phyloP scores from a whole-genome alignment of 1,140 invertebrate genomes.

The Magallana angulata region DNA sequence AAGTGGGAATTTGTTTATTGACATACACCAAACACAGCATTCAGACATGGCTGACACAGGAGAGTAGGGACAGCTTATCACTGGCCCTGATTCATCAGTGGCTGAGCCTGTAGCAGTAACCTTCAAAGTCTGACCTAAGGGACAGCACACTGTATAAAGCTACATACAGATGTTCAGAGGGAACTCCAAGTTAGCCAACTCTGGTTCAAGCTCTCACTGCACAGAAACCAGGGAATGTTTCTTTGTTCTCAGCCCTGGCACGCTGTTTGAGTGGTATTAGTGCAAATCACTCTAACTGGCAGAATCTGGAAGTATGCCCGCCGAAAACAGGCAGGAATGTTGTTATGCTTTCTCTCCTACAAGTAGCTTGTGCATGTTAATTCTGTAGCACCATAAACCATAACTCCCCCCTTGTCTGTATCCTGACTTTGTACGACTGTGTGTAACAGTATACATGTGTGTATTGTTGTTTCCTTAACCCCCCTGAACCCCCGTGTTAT shows the following conservation, averaged over 20 bases:
- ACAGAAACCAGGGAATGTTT: background rate
- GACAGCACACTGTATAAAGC: too few species aligned
- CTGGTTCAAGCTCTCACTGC: background rate
- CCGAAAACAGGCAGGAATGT: conserved; percentile 25
- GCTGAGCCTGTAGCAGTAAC: too few species aligned
- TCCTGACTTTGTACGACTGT: too few species aligned
- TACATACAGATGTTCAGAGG: conserved; percentile 1
- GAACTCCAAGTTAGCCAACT: background rate
- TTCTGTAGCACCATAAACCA: background rate
- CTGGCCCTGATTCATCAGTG: background rate
- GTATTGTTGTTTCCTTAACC: too few species aligned
- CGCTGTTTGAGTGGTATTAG: conserved; percentile 9
- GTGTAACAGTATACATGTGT: too few species aligned
- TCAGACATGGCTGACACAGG: background rate
- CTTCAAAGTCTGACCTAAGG: too few species aligned
- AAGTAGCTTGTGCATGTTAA: conserved; percentile 20
- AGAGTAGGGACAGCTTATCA: background rate
- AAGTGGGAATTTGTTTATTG: background rate
- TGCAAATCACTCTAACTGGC: conserved; percentile 12
- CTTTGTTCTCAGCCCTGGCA: conserved; percentile 20
- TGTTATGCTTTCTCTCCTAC: conserved; percentile 16
- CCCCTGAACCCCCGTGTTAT: too few species aligned
- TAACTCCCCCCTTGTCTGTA: too few species aligned
- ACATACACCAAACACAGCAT: background rate
- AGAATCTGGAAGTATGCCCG: conserved; percentile 2